phyloP scores from a whole-genome alignment of 2,888 invertebrate species.

The Norana najaformis region DNA sequence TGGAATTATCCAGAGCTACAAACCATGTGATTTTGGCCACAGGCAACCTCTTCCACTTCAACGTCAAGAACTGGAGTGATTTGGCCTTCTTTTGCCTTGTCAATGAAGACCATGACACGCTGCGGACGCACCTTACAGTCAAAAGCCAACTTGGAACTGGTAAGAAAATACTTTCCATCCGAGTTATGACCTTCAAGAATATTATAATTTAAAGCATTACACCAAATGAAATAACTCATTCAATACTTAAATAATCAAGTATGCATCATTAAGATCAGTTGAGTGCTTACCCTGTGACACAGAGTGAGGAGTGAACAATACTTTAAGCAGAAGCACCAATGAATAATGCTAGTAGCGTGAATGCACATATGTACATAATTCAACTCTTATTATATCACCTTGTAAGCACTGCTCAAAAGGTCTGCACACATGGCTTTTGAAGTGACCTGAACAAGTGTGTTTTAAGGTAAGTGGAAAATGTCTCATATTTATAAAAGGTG shows the following conservation, averaged over 20 bases:
- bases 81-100: constrained; percentile 82
- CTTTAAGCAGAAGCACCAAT: no score
- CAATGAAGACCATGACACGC: constrained; percentile 81
- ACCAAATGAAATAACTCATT: background rate
- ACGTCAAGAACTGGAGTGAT: constrained; percentile 79
- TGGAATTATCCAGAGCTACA: constrained; percentile 49
- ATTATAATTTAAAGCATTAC: background rate
- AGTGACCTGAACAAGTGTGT: no score
- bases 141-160: constrained; percentile 83
- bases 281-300: background rate
- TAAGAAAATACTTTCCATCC: constrained; percentile 90
- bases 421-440: no score
- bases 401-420: no score
- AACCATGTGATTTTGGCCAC: constrained; percentile 88
- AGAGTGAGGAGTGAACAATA: no score
- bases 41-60: constrained; percentile 84
- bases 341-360: no score
- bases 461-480: no score
- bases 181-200: constrained; percentile 78
- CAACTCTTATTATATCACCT: no score
- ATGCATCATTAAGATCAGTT: no score
- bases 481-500: no score
- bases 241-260: no score
- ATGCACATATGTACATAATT: no score
- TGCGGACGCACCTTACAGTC: constrained; percentile 84